Percentiles rank a stretch among this genome's conserved stretches.
Conservation (phyloP, 2,888 invertebrate genomes). For the Drosophila neotestacea region DNA sequence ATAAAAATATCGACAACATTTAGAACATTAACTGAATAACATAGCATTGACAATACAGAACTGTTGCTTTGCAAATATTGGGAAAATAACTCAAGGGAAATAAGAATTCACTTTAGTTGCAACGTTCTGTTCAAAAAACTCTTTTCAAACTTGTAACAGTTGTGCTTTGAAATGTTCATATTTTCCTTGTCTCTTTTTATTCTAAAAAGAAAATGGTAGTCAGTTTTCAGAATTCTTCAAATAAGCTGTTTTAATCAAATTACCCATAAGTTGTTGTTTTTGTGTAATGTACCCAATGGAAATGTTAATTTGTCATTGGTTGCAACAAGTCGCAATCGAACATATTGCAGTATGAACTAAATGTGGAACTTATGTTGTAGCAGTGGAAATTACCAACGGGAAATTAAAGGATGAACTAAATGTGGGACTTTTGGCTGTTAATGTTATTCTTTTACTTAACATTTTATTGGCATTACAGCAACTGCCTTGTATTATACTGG, state of each 20-base stretch:
- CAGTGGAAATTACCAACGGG: too few species aligned
- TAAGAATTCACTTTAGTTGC: neutral
- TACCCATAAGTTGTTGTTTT: too few species aligned
- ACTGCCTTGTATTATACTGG: neutral
- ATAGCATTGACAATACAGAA: too few species aligned
- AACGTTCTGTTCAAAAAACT: neutral
- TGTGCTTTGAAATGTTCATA: neutral
- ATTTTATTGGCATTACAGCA: neutral
- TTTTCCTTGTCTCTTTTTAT: neutral
- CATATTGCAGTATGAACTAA: neutral
- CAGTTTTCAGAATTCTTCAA: too few species aligned
- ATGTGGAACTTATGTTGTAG: neutral
- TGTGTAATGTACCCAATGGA: neutral
- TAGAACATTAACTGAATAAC: neutral
- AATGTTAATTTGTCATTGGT: neutral
- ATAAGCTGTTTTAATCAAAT: neutral
- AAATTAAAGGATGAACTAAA: neutral
- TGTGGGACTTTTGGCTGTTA: neutral
- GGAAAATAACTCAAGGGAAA: neutral
- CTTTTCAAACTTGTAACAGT: neutral
- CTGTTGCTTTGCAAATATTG: neutral
- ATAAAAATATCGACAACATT: neutral
- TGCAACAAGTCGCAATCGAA: conserved; percentile 12
- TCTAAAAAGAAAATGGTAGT: too few species aligned
- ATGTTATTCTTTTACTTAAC: neutral